Conservation (phyloP, 2,888 invertebrate genomes). For the Diabrotica balteata region DNA sequence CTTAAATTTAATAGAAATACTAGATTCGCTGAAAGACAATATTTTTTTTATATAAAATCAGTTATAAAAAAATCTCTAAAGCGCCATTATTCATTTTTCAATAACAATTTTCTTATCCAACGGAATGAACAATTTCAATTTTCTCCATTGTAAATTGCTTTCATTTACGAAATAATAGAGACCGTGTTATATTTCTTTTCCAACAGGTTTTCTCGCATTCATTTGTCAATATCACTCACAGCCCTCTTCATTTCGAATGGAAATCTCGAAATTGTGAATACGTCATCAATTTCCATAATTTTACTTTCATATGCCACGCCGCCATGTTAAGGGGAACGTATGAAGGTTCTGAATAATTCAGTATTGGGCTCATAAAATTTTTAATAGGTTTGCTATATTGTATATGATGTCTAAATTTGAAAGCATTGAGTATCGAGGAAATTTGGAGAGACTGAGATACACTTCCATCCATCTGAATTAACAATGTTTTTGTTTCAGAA, state of each 20-base stretch:
- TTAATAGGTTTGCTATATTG: neutral
- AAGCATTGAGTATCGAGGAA: too few species aligned
- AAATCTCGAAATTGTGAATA: slow-evolving; percentile 21
- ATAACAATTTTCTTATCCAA: slow-evolving; percentile 1
- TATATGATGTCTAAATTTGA: too few species aligned
- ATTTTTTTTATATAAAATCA: too few species aligned
- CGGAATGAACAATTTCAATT: slow-evolving; percentile 11
- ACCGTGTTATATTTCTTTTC: slow-evolving; percentile 23
- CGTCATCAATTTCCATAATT: slow-evolving; percentile 27
- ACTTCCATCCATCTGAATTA: too few species aligned
- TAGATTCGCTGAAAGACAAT: too few species aligned
- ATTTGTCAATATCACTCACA: slow-evolving; percentile 29
- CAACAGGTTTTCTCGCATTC: slow-evolving; percentile 25
- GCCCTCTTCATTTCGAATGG: slow-evolving; percentile 25
- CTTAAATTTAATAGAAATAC: too few species aligned
- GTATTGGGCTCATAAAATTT: slow-evolving; percentile 15
- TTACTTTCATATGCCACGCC: slow-evolving; percentile 6
- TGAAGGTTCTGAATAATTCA: slow-evolving; percentile 17
- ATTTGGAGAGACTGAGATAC: too few species aligned
- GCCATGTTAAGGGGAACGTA: slow-evolving; percentile 6
- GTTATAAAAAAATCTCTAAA: too few species aligned
- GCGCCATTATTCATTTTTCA: neutral
- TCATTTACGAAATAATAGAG: slow-evolving; percentile 21
- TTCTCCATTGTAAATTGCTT: slow-evolving; percentile 17
- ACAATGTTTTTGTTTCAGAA: too few species aligned